A percentile compares a stretch with the other conserved stretches of the same genome.
These are phyloP conservation scores for Coenobita brevimanus DNA, from an alignment of 1,140 invertebrate genomes.

Conservation along the genomic window DNA sequence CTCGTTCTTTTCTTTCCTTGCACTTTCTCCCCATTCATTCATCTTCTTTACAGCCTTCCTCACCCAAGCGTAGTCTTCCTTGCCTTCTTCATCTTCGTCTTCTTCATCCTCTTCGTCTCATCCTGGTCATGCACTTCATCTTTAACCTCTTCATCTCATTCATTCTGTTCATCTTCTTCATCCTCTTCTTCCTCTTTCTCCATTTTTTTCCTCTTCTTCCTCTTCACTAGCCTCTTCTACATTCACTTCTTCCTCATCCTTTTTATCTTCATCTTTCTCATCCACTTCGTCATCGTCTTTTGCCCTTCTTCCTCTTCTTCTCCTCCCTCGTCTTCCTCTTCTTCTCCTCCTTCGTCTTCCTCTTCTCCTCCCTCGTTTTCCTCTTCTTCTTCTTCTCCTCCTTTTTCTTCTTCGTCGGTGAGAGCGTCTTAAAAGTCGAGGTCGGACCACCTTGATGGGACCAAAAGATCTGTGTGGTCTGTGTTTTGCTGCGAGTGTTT, in stretches of 20 bases:
- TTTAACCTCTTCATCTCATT: too few relatives aligned
- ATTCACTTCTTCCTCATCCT: background rate
- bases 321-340: constrained; percentile 3
- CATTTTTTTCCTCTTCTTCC: background rate
- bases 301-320: constrained; percentile 10
- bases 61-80: background rate
- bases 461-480: too few relatives aligned
- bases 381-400: too few relatives aligned
- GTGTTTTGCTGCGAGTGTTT: too few relatives aligned
- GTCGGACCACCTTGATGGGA: too few relatives aligned
- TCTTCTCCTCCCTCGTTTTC: too few relatives aligned
- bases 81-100: background rate
- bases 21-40: background rate
- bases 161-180: background rate
- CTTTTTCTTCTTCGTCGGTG: too few relatives aligned
- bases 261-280: background rate
- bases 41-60: background rate
- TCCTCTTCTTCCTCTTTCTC: background rate
- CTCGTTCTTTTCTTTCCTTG: background rate
- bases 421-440: too few relatives aligned
- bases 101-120: background rate
- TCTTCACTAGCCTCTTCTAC: background rate
- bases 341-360: too few relatives aligned
- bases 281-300: background rate
- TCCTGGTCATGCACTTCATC: too few relatives aligned